Evolutionary conservation across 2,888 invertebrate genomes (phyloP).

Genomic region (Iphiclides podalirius): DNA sequence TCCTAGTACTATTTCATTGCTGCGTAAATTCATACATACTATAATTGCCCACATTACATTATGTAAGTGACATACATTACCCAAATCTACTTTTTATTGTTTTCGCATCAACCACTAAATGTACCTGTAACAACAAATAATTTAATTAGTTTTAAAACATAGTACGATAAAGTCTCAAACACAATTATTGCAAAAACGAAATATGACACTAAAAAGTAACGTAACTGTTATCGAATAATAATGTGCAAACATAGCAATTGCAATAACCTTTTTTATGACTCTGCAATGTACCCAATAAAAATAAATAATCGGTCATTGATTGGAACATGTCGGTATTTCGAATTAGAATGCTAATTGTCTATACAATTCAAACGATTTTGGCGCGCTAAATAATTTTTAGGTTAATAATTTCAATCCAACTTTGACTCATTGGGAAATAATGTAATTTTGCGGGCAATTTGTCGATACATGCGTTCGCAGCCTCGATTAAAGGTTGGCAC

Average conservation of each 20-base stretch:
- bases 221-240: background rate
- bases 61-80: conserved; percentile 20
- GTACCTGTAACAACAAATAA: conserved; percentile 29
- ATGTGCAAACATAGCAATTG: background rate
- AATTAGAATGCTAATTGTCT: background rate
- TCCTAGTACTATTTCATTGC: too few species aligned
- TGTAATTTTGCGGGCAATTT: conserved; percentile 10
- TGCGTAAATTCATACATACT: too few species aligned
- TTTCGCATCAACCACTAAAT: conserved; percentile 12
- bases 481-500: conserved; percentile 14
- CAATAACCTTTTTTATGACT: background rate
- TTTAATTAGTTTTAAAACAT: too few species aligned
- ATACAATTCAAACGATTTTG: background rate
- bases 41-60: too few species aligned
- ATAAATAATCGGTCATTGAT: background rate
- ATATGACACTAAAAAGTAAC: too few species aligned
- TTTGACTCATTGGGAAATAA: conserved; percentile 9
- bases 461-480: background rate
- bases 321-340: background rate
- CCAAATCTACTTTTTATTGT: conserved; percentile 15
- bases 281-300: background rate
- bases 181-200: too few species aligned
- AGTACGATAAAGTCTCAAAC: too few species aligned
- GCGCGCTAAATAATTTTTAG: background rate
- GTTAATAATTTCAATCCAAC: conserved; percentile 5